Percentiles rank a stretch among this genome's conserved stretches.
Conservation (phyloP, 2,888 invertebrate genomes). For the Drosophila falleni region DNA sequence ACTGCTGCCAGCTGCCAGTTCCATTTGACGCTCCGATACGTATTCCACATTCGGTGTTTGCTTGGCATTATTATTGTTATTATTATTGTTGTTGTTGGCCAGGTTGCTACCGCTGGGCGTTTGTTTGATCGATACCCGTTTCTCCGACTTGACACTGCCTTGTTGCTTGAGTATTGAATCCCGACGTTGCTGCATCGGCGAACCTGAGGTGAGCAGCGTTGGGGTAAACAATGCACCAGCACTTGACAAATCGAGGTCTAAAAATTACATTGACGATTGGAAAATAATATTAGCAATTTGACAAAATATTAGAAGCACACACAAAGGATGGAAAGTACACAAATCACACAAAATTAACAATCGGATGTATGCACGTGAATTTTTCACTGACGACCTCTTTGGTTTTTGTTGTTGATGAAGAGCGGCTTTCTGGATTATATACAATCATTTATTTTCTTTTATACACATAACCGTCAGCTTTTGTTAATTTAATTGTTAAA, state of each 20-base stretch:
- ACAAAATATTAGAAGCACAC: neutral
- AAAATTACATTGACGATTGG: constrained; percentile 42
- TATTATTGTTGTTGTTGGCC: constrained; percentile 55
- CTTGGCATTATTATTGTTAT: constrained; percentile 56
- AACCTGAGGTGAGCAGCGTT: constrained; percentile 59
- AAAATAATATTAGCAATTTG: constrained; percentile 20
- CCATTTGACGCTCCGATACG: constrained; percentile 78
- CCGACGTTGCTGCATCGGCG: constrained; percentile 80
- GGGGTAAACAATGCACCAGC: constrained; percentile 59
- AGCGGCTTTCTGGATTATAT: constrained; percentile 6
- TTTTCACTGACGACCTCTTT: constrained; percentile 7
- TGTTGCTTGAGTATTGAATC: constrained; percentile 85
- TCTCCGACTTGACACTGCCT: constrained; percentile 83
- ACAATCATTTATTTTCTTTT: constrained; percentile 15
- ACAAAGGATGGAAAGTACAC: constrained; percentile 7
- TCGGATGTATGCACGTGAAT: constrained; percentile 20
- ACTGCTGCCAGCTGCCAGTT: constrained; percentile 52
- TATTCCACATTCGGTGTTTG: constrained; percentile 82
- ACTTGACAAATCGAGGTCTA: constrained; percentile 63
- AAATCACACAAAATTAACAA: constrained; percentile 27
- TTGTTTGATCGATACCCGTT: constrained; percentile 84
- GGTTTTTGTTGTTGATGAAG: constrained; percentile 16
- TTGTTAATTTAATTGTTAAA: constrained; percentile 9
- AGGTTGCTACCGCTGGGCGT: constrained; percentile 49
- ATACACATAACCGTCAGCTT: constrained; percentile 27